A percentile compares a stretch with the other conserved stretches of the same genome.
phyloP scores from a whole-genome alignment of 2,888 invertebrate genomes.

The Chesias legatella region DNA sequence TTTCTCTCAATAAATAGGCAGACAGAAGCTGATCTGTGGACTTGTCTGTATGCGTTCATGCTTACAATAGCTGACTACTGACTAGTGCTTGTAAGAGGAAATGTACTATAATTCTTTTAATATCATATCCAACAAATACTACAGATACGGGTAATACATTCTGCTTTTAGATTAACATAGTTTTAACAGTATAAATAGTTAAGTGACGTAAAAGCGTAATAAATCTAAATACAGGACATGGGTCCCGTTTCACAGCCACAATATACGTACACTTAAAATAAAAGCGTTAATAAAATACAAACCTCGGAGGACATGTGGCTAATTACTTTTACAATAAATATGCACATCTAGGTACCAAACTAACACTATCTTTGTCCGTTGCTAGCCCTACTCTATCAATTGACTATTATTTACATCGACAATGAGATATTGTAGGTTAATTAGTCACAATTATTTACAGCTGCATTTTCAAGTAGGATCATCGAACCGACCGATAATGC shows the following conservation, averaged over 20 bases:
- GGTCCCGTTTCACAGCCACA: constrained; percentile 75
- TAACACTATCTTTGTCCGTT: constrained; percentile 55
- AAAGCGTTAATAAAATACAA: constrained; percentile 70
- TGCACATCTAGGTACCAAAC: constrained; percentile 49
- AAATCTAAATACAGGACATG: constrained; percentile 63
- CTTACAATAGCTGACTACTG: constrained; percentile 27
- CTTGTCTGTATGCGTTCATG: constrained; percentile 8
- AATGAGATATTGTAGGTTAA: constrained; percentile 35
- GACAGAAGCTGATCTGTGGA: constrained; percentile 14
- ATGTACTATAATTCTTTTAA: constrained; percentile 16
- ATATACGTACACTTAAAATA: constrained; percentile 68
- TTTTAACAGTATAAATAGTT: constrained; percentile 56
- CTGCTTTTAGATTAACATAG: constrained; percentile 26
- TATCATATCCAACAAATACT: constrained; percentile 18
- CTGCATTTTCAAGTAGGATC: constrained; percentile 30
- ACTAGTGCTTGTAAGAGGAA: constrained; percentile 28
- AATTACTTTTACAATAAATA: constrained; percentile 46
- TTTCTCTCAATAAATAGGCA: constrained; percentile 7
- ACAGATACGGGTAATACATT: constrained; percentile 16
- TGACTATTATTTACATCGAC: constrained; percentile 67
- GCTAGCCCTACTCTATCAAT: constrained; percentile 52
- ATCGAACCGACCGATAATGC: constrained; percentile 30
- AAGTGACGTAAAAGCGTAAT: constrained; percentile 71
- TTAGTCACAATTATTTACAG: constrained; percentile 48
- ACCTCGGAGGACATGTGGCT: constrained; percentile 56